These are phyloP conservation scores for Batillaria attramentaria DNA, from an alignment of 1,140 invertebrate species.

Conservation along the genomic window DNA sequence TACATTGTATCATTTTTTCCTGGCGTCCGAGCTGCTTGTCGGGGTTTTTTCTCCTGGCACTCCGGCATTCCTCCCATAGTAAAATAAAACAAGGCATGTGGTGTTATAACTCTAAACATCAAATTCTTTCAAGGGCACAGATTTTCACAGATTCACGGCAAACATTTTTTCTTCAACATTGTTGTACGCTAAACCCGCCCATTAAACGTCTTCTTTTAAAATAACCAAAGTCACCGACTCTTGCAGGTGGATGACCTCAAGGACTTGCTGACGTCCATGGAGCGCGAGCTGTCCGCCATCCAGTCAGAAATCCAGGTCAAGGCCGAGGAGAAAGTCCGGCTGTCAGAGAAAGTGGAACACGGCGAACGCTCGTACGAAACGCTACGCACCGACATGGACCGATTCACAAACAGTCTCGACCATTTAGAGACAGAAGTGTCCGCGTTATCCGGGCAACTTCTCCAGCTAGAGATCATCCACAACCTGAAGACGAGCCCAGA, in stretches of 20 bases:
- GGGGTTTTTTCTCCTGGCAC: too few species aligned
- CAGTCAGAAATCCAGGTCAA: conserved; percentile 60
- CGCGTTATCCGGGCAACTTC: conserved; percentile 59
- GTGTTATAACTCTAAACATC: too few species aligned
- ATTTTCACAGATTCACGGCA: too few species aligned
- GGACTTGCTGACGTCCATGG: conserved; percentile 55
- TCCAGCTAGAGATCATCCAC: conserved; percentile 68
- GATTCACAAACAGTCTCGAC: conserved; percentile 57
- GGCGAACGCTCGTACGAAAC: conserved; percentile 60
- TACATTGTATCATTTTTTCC: too few species aligned
- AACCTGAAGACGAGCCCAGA: conserved; percentile 67
- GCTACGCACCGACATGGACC: conserved; percentile 60
- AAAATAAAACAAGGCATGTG: too few species aligned
- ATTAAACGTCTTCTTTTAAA: too few species aligned
- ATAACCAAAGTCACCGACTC: too few species aligned
- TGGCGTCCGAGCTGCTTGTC: too few species aligned
- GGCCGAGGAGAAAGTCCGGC: conserved; percentile 56
- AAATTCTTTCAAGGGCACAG: too few species aligned
- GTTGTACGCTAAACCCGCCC: too few species aligned
- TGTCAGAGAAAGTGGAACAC: conserved; percentile 59
- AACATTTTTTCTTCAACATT: too few species aligned
- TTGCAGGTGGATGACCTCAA: conserved; percentile 60
- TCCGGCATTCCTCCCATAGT: too few species aligned
- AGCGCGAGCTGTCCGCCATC: conserved; percentile 57
- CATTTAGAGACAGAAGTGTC: conserved; percentile 63